A percentile compares a stretch with the other conserved stretches of the same genome.
phyloP scores from a whole-genome alignment of 2,888 invertebrate species.

The Pelosia muscerda region DNA sequence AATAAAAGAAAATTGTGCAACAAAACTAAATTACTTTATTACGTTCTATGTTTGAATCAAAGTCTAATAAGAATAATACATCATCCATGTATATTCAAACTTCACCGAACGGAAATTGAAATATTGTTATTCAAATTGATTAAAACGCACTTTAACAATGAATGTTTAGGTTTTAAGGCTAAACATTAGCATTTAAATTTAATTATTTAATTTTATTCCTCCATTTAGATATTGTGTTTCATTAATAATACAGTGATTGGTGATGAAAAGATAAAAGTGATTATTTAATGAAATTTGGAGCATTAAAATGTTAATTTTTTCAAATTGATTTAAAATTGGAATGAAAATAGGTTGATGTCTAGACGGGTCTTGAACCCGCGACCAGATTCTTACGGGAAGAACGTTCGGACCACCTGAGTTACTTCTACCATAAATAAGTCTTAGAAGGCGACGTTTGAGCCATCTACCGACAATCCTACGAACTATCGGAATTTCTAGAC shows the following conservation, averaged over 20 bases:
- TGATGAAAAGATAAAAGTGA: neutral
- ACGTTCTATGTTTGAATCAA: neutral
- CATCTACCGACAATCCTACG: no score
- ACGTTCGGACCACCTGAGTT: no score
- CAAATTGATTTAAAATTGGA: no score
- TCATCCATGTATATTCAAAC: slow-evolving; percentile 39
- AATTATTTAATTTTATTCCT: slow-evolving; percentile 36
- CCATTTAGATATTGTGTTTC: slow-evolving; percentile 61
- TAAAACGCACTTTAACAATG: slow-evolving; percentile 21
- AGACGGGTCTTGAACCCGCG: no score
- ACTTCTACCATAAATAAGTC: no score
- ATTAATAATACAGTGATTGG: slow-evolving; percentile 47
- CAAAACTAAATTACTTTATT: neutral
- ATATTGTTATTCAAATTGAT: slow-evolving; percentile 28
- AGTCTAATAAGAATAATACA: neutral
- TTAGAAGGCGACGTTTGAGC: no score
- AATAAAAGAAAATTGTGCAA: no score
- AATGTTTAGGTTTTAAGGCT: slow-evolving; percentile 17
- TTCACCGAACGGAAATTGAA: slow-evolving; percentile 22
- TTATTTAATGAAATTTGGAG: no score
- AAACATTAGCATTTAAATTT: slow-evolving; percentile 24
- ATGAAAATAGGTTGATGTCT: no score
- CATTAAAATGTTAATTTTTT: no score
- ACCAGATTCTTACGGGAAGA: no score
- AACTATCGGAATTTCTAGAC: no score